phyloP scores from a whole-genome alignment of 2,113 vertebrate genomes.

The cattle (Bos taurus) region ARS-UCD2.0 NC_037352.1:36504001-36504500 shows the following conservation, averaged over 20 bases:
- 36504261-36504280: background rate
- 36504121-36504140: background rate
- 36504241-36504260: background rate
- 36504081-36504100: background rate
- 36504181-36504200: background rate
- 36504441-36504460: background rate
- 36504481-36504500: background rate
- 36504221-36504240: background rate
- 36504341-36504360: background rate
- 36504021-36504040: background rate
- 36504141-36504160: background rate
- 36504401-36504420: background rate
- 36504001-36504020: background rate
- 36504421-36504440: background rate
- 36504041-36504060: background rate
- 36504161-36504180: background rate
- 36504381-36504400: background rate
- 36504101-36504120: background rate
- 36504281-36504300: background rate
- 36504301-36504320: background rate
- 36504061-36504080: background rate
- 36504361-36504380: background rate
- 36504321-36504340: background rate
- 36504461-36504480: background rate
- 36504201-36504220: background rate